A percentile compares a stretch with the other conserved stretches of the same genome.
Evolutionary conservation across 1,140 invertebrate genomes (phyloP).

Genomic region (Drosophila pseudoobscura): DNA sequence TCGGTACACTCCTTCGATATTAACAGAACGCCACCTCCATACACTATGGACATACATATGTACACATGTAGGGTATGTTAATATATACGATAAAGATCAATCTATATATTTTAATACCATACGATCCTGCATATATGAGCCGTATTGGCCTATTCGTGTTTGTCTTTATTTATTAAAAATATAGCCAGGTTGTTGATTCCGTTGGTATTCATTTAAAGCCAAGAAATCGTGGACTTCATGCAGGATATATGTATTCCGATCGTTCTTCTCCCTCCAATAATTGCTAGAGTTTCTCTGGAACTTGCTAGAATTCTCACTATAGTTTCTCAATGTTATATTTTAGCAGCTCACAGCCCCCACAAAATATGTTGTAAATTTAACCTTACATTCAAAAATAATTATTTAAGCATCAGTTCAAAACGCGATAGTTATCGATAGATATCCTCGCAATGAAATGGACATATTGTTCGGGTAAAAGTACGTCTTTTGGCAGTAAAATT

Average conservation of each 20-base stretch:
- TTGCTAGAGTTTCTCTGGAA: slow-evolving; percentile 4
- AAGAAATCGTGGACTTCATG: neutral
- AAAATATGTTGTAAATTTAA: neutral
- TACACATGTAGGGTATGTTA: no score
- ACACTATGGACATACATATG: neutral
- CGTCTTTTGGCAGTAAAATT: neutral
- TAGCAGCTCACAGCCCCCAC: no score
- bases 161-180: no score
- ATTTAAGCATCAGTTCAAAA: slow-evolving; percentile 9
- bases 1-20: no score
- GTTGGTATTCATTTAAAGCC: neutral
- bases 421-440: slow-evolving; percentile 22
- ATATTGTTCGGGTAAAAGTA: neutral
- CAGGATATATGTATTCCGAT: neutral
- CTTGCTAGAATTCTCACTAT: neutral
- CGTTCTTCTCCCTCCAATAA: slow-evolving; percentile 41
- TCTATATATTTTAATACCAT: no score
- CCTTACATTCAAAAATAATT: neutral
- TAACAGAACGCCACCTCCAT: no score
- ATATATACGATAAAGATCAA: no score
- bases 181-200: no score
- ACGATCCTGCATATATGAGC: no score
- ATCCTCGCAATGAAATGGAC: neutral
- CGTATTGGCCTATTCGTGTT: no score
- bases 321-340: no score